phyloP scores from a whole-genome alignment of 2,113 vertebrate species.

The Otis tarda region DNA sequence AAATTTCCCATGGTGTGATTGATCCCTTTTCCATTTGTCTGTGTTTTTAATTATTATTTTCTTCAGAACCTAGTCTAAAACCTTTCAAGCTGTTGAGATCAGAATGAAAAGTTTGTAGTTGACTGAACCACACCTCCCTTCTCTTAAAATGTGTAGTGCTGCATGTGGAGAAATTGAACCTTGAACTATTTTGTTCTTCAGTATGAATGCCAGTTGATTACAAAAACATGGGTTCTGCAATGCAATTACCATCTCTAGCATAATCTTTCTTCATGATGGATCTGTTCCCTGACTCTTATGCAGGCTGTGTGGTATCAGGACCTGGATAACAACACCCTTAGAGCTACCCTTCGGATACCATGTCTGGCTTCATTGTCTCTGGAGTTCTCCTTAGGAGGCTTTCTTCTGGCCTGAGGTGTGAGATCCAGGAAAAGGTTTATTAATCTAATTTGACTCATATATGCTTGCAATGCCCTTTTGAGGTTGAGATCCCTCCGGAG shows the following conservation, averaged over 20 bases:
- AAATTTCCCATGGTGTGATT: neutral
- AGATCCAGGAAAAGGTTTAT: conserved; percentile 7
- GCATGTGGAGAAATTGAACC: neutral
- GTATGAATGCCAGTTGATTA: neutral
- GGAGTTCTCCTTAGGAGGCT: conserved; percentile 14
- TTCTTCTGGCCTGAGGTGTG: conserved; percentile 30
- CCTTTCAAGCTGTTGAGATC: neutral
- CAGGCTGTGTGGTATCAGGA: neutral
- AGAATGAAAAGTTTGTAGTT: neutral
- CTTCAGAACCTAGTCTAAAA: neutral
- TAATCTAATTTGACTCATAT: neutral
- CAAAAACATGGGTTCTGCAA: neutral
- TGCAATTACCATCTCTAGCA: neutral
- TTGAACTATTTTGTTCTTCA: neutral
- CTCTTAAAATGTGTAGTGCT: neutral
- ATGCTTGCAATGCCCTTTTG: neutral
- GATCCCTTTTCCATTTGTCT: neutral
- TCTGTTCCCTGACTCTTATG: conserved; percentile 6
- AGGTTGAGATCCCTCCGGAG: neutral
- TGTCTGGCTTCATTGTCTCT: neutral
- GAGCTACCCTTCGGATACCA: neutral
- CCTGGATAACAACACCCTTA: neutral
- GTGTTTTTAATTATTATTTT: neutral
- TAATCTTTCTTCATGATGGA: neutral
- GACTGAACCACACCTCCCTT: neutral